phyloP scores from a whole-genome alignment of 2,797 vertebrate species.

The Diglossa cyanea region DNA sequence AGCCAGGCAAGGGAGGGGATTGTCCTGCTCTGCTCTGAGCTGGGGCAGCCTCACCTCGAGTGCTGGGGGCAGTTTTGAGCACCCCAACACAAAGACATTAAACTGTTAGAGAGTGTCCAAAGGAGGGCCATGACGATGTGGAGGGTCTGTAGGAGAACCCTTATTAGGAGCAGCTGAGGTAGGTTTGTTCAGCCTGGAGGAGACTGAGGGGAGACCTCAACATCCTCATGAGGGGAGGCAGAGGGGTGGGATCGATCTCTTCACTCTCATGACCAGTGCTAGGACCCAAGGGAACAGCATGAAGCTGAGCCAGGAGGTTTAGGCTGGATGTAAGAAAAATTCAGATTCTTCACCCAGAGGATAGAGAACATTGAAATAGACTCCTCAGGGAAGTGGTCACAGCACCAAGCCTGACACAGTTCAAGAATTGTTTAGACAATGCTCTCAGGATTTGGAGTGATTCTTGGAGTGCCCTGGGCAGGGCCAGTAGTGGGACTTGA shows the following conservation, averaged over 20 bases:
- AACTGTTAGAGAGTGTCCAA: neutral
- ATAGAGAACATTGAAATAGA: neutral
- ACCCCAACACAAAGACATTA: neutral
- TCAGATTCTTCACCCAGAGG: neutral
- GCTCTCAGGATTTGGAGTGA: neutral
- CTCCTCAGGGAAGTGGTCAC: neutral
- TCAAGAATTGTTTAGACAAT: neutral
- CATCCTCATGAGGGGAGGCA: neutral
- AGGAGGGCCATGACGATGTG: neutral
- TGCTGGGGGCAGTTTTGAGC: fast-evolving
- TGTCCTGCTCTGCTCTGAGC: fast-evolving
- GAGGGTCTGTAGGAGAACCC: neutral
- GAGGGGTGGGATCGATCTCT: neutral
- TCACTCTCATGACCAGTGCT: neutral
- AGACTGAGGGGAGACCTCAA: neutral
- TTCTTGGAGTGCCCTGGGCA: neutral
- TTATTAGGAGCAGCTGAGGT: neutral
- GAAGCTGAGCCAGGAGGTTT: neutral
- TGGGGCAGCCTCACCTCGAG: fast-evolving
- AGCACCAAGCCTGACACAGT: neutral
- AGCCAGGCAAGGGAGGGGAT: fast-evolving
- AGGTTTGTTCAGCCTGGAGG: neutral
- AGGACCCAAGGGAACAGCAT: neutral
- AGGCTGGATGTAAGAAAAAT: neutral
- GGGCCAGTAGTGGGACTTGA: too few relatives aligned